Evolutionary conservation across 2,888 invertebrate genomes (phyloP).

Genomic region (Cheilosia pagana): DNA sequence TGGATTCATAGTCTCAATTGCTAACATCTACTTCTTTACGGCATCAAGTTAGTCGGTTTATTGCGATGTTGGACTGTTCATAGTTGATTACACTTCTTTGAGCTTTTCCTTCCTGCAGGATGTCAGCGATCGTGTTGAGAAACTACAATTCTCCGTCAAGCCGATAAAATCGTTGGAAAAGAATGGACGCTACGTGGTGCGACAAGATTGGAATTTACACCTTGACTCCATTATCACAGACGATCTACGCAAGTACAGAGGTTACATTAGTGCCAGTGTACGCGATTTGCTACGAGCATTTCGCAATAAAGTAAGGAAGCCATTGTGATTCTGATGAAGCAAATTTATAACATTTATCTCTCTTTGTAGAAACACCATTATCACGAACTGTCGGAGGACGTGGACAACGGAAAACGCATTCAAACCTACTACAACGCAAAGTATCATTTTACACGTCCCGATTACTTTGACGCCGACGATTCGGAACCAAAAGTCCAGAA

Average conservation of each 20-base stretch:
- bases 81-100: too few relatives aligned
- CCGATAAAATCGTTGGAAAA: constrained; percentile 90
- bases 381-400: constrained; percentile 92
- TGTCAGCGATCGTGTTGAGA: constrained; percentile 98
- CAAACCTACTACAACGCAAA: constrained; percentile 81
- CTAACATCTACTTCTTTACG: too few relatives aligned
- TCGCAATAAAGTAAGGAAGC: constrained; percentile 92
- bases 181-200: constrained; percentile 88
- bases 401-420: constrained; percentile 82
- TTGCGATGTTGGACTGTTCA: too few relatives aligned
- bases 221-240: constrained; percentile 93
- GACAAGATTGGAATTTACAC: constrained; percentile 93
- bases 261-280: constrained; percentile 94
- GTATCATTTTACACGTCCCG: constrained; percentile 82
- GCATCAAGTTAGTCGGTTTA: too few relatives aligned
- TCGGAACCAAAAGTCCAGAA: constrained; percentile 77
- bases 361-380: constrained; percentile 95
- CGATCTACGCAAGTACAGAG: constrained; percentile 95
- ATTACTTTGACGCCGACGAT: constrained; percentile 82
- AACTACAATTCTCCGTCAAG: constrained; percentile 87
- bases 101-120: constrained; percentile 89
- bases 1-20: too few relatives aligned
- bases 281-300: constrained; percentile 96
- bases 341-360: not conserved
- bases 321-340: not conserved